Percentiles rank a stretch among this genome's conserved stretches.
These are phyloP conservation scores for Chondrilla cf. caribensis DNA, from an alignment of 37 sponge, comb jelly and placozoan species.

Conservation along the genomic window DNA sequence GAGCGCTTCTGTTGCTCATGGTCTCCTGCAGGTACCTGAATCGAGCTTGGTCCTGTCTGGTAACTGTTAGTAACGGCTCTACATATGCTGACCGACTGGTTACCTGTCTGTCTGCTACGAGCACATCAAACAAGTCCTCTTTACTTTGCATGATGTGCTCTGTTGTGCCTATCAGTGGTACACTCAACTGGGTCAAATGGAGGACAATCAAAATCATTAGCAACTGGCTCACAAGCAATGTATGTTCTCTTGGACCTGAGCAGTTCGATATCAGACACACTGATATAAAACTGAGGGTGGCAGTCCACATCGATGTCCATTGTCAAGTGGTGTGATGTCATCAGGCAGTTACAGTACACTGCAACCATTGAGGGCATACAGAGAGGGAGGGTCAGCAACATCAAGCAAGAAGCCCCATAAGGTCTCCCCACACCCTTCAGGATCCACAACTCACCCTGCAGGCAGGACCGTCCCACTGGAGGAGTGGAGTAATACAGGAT, in stretches of 20 bases:
- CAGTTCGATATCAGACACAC: conserved; percentile 75
- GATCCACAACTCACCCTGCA: conserved; percentile 50
- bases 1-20: conserved; percentile 23
- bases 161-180: conserved; percentile 75
- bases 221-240: conserved; percentile 80
- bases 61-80: conserved; percentile 43
- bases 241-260: conserved; percentile 49
- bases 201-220: no score
- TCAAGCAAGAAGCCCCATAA: neutral
- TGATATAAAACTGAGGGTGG: conserved; percentile 86
- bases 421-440: neutral
- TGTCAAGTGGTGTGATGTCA: conserved; percentile 44
- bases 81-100: conserved; percentile 20
- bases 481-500: conserved; percentile 88
- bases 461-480: conserved; percentile 79
- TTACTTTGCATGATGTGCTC: conserved; percentile 84
- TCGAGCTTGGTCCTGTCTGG: conserved; percentile 49
- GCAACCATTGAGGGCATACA: neutral
- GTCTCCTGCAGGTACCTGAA: conserved; percentile 45
- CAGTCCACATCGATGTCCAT: conserved; percentile 48
- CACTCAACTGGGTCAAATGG: no score
- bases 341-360: conserved; percentile 82
- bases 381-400: neutral
- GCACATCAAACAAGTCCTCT: conserved; percentile 74
- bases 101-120: conserved; percentile 50